phyloP scores from a whole-genome alignment of 2,113 vertebrate genomes.

The Nannospalax galili region DNA sequence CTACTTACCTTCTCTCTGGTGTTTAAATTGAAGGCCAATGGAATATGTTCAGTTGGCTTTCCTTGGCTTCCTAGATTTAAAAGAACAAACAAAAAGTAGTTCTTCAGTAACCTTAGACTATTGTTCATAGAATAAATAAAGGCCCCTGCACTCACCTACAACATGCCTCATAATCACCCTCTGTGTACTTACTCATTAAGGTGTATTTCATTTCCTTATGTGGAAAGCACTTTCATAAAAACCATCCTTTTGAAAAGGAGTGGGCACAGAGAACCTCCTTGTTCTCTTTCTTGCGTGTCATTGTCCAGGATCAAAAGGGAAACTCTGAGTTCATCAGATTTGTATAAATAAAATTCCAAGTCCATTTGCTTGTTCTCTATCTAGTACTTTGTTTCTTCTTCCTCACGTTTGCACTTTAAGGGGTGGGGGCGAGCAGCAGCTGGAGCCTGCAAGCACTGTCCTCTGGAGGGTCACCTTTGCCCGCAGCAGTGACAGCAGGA shows the following conservation, averaged over 20 bases:
- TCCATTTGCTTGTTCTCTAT: conserved; percentile 77
- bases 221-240: conserved; percentile 62
- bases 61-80: conserved; percentile 79
- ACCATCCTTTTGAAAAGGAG: conserved; percentile 53
- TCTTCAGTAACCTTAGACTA: conserved; percentile 79
- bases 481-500: conserved; percentile 6
- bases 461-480: conserved; percentile 57
- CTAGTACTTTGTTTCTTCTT: conserved; percentile 67
- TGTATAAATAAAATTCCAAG: conserved; percentile 84
- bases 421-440: background rate
- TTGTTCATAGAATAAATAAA: conserved; percentile 83
- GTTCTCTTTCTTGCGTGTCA: conserved; percentile 32
- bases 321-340: conserved; percentile 77
- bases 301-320: conserved; percentile 50
- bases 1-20: conserved; percentile 72
- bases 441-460: conserved; percentile 28
- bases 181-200: conserved; percentile 78
- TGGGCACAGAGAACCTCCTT: conserved; percentile 17
- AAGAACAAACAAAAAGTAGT: conserved; percentile 70
- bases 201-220: conserved; percentile 50
- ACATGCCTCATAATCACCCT: conserved; percentile 82
- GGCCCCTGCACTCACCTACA: conserved; percentile 79
- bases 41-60: conserved; percentile 76
- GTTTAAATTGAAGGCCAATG: conserved; percentile 74
- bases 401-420: conserved; percentile 74